Percentiles rank a stretch among this genome's conserved stretches.
Conservation (phyloP, 30 jellyfish, hydroid and myxozoan genomes). For the Mastigias papua region DNA sequence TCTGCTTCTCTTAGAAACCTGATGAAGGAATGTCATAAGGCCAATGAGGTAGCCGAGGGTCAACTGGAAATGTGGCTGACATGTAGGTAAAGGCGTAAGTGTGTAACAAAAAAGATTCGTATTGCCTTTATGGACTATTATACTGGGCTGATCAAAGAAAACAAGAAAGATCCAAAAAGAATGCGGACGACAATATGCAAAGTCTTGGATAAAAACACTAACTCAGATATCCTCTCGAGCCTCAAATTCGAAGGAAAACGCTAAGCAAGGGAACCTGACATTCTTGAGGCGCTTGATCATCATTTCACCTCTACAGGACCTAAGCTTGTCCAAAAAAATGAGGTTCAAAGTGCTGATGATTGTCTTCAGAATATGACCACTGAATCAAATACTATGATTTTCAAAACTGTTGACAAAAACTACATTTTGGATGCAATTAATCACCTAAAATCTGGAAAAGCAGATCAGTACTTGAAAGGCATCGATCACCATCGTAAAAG, state of each 20-base stretch:
- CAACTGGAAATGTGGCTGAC: too few relatives aligned
- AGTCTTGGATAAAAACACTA: conserved; percentile 34
- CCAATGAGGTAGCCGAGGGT: too few relatives aligned
- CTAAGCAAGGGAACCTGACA: conserved; percentile 1
- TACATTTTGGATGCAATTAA: conserved; percentile 12
- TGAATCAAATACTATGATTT: conserved; percentile 10
- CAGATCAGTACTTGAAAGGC: conserved; percentile 20
- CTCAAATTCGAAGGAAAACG: neutral
- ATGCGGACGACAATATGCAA: conserved; percentile 51
- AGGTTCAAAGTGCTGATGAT: conserved; percentile 33
- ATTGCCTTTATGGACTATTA: conserved; percentile 13
- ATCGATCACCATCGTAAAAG: conserved; percentile 16
- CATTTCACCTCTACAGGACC: conserved; percentile 24
- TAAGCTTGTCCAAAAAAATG: conserved; percentile 14
- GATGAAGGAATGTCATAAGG: too few relatives aligned
- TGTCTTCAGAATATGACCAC: conserved; percentile 30
- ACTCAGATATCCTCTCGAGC: conserved; percentile 29
- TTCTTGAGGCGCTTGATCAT: conserved; percentile 12
- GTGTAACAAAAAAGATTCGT: conserved; percentile 46
- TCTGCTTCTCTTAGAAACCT: too few relatives aligned
- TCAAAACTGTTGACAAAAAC: conserved; percentile 9
- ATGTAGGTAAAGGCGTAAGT: neutral
- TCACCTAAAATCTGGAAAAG: neutral
- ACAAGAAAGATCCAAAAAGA: conserved; percentile 16
- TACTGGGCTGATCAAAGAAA: conserved; percentile 20